Conservation (phyloP, 2,888 invertebrate genomes). For the Ormia ochracea region DNA sequence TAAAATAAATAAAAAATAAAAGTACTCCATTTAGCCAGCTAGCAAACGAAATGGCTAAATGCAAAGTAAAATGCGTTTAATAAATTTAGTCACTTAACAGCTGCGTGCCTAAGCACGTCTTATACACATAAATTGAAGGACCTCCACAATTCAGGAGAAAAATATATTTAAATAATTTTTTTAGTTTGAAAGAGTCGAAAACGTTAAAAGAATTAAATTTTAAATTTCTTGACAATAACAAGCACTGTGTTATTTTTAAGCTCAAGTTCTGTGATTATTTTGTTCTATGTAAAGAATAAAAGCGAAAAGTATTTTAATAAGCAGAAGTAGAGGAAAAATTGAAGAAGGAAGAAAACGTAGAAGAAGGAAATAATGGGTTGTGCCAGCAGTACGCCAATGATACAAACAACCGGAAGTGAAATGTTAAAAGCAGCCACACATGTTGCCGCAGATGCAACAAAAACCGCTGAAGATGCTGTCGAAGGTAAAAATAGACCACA, state of each 20-base stretch:
- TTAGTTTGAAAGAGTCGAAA: neutral
- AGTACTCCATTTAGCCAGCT: constrained; percentile 29
- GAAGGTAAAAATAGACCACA: constrained; percentile 66
- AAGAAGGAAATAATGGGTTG: constrained; percentile 69
- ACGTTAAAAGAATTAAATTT: constrained; percentile 10
- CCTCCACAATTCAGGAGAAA: too few species aligned
- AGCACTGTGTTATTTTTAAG: neutral
- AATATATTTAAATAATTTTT: too few species aligned
- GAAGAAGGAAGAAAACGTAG: neutral
- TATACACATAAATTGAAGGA: too few species aligned
- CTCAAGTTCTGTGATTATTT: neutral
- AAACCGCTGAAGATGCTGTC: constrained; percentile 70
- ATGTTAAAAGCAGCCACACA: constrained; percentile 73
- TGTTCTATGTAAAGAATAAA: neutral
- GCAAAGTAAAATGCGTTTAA: constrained; percentile 48
- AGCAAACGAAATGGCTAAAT: constrained; percentile 44
- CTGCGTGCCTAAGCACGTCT: constrained; percentile 55
- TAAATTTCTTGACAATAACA: neutral
- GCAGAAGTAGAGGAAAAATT: too few species aligned
- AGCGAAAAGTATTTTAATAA: too few species aligned
- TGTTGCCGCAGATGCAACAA: constrained; percentile 70
- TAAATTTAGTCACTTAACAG: constrained; percentile 59
- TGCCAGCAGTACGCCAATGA: constrained; percentile 73
- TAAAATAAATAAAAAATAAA: neutral
- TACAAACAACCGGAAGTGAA: constrained; percentile 74